These are phyloP conservation scores for Tridacna crocea DNA, from an alignment of 2,888 invertebrate genomes.

Conservation along the genomic window DNA sequence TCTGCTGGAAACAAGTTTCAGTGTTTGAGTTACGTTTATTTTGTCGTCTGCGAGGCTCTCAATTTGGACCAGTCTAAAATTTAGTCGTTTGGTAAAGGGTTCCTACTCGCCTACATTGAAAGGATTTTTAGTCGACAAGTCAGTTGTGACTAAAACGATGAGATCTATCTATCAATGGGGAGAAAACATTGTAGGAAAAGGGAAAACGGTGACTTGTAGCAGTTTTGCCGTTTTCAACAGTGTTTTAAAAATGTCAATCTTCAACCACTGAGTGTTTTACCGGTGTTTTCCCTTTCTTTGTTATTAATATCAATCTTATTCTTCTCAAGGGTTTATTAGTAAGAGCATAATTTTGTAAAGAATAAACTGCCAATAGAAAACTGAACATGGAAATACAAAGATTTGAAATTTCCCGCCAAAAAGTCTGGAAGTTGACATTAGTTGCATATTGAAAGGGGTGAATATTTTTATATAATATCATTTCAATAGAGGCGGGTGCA, in stretches of 20 bases:
- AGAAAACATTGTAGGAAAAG: constrained; percentile 9
- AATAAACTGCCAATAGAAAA: background rate
- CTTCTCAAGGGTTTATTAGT: background rate
- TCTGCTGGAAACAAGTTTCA: no score
- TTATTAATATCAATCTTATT: background rate
- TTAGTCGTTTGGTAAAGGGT: no score
- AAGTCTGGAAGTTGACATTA: background rate
- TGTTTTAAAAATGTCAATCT: background rate
- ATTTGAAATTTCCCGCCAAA: background rate
- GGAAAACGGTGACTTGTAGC: no score
- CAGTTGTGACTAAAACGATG: background rate
- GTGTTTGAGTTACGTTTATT: no score
- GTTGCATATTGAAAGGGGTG: background rate
- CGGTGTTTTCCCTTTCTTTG: background rate
- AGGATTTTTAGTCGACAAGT: no score
- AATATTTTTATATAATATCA: background rate
- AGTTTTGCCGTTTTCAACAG: no score
- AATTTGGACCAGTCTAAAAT: no score
- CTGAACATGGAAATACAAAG: background rate
- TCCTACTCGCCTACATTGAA: background rate
- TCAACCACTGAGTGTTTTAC: background rate
- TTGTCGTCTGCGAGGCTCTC: no score
- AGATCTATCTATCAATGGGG: background rate
- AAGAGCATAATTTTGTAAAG: background rate
- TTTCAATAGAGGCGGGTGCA: background rate